Percentiles rank a stretch among this genome's conserved stretches.
Conservation (phyloP, 2,888 invertebrate genomes). For the Serripes groenlandicus region DNA sequence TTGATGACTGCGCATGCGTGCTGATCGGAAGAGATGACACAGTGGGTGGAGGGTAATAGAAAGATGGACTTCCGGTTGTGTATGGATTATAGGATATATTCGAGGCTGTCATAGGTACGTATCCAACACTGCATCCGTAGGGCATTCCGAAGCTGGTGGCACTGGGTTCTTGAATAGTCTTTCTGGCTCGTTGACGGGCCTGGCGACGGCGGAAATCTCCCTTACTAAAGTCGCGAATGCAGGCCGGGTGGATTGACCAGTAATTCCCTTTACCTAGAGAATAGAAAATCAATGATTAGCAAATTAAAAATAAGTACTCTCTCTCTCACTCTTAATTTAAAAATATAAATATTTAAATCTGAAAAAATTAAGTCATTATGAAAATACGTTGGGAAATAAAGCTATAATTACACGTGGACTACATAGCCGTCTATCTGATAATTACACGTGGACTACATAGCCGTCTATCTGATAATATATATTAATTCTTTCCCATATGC, state of each 20-base stretch:
- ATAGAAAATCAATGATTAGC: too few relatives aligned
- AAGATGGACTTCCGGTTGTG: slow-evolving; percentile 12
- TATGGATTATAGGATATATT: slow-evolving; percentile 68
- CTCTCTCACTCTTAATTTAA: too few relatives aligned
- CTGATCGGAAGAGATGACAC: slow-evolving; percentile 4
- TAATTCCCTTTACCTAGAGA: slow-evolving; percentile 94
- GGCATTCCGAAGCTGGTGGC: background rate
- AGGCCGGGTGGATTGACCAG: slow-evolving; percentile 99
- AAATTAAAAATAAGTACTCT: too few relatives aligned
- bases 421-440: too few relatives aligned
- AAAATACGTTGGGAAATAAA: too few relatives aligned
- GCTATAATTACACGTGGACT: too few relatives aligned
- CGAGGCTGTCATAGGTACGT: slow-evolving; percentile 77
- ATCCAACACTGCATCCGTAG: slow-evolving; percentile 64
- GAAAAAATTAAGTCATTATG: too few relatives aligned
- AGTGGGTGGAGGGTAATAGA: slow-evolving; percentile 32
- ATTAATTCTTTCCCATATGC: too few relatives aligned
- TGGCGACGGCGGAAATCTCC: slow-evolving; percentile 98
- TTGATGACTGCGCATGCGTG: background rate
- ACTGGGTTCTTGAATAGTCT: slow-evolving; percentile 55
- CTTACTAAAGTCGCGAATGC: slow-evolving; percentile 97
- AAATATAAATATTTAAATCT: too few relatives aligned
- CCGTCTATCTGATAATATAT: too few relatives aligned
- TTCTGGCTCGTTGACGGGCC: slow-evolving; percentile 94
- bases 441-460: too few relatives aligned